Percentiles rank a stretch among this genome's conserved stretches.
These are phyloP conservation scores for Aleiodes testaceus DNA, from an alignment of 2,888 invertebrate genomes.

Conservation along the genomic window DNA sequence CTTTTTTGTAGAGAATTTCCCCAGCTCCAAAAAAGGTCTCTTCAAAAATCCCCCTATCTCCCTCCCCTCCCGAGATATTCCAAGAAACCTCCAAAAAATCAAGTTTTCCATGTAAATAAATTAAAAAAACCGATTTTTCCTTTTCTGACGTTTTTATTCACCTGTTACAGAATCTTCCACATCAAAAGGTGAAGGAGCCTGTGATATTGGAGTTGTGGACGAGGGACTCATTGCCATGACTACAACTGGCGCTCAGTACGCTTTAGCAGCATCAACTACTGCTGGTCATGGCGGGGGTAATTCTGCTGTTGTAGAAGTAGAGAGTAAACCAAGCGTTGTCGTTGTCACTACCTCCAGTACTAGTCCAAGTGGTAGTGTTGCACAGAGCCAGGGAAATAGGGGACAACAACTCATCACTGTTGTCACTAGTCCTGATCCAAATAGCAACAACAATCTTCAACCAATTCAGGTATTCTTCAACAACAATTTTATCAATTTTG, in stretches of 20 bases:
- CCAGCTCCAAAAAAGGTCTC: no score
- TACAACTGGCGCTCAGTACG: slow-evolving; percentile 72
- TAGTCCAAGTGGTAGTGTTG: slow-evolving; percentile 64
- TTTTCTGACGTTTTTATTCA: no score
- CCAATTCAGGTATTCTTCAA: slow-evolving; percentile 66
- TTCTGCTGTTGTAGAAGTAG: slow-evolving; percentile 67
- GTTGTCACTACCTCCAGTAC: slow-evolving; percentile 70
- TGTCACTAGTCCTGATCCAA: slow-evolving; percentile 69
- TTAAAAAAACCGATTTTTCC: no score
- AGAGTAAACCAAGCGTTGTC: slow-evolving; percentile 68
- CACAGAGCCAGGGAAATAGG: slow-evolving; percentile 67
- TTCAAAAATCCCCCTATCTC: no score
- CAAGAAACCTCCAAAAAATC: no score
- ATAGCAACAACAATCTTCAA: slow-evolving; percentile 69
- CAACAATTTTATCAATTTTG: no score
- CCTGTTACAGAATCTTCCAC: no score
- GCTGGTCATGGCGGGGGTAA: slow-evolving; percentile 68
- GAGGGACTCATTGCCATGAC: slow-evolving; percentile 72
- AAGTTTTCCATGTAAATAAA: no score
- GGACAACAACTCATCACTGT: slow-evolving; percentile 71
- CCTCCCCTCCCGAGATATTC: no score
- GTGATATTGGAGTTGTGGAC: slow-evolving; percentile 62
- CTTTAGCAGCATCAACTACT: slow-evolving; percentile 71
- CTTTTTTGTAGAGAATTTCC: no score
- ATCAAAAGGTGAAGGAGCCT: no score